Evolutionary conservation across 2,888 invertebrate species (phyloP), one percentile per base, ranked within the genome.

Genomic region (Bedellia somnulentella): DNA sequence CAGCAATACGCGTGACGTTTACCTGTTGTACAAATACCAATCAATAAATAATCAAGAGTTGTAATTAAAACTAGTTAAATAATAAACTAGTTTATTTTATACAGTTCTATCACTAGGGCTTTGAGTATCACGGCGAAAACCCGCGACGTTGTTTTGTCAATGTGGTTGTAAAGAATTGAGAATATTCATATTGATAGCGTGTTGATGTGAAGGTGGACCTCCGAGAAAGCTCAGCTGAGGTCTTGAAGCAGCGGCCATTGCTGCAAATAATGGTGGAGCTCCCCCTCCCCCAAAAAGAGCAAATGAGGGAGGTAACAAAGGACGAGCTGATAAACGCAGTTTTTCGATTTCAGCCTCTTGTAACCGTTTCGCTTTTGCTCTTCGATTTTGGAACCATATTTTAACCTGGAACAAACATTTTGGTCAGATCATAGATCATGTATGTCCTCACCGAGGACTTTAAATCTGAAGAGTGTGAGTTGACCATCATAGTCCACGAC

Each of bases 311-410:
- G 87, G 85, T 31, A 90, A 62, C 34, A 89, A 66, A 0, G 90
- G 90, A 38, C 89, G 76, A 4, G 89, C 88, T n/a, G 91, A 89
- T 15, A 92, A 78, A 46, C 93, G 81, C 31, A 93, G 71, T 57
- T 94, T 93, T 63, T 95, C 94, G 44, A 94, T 82, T 64, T 94
- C 94, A 1, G 94, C 97, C 55, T 98, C 96, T 71, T 96, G 95
- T 3, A 97, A 81, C 13, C 98, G 80, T 78, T 98, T 98, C 51
- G 94, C 94, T 73, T 98, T 98, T 41, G 97, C 97, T 28, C 92
- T 80, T 2, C 92, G 80, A 61, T 93, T 93, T 79, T 92, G 92
- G 59, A 92, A 92, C 92, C 92, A 92, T 52, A 92, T 92, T 78
- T 93, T 93, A 50, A 93, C 93, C 57, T 89, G 81, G 46, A 66